Conservation (phyloP, 2,888 invertebrate genomes). For the Endomychus coccineus region DNA sequence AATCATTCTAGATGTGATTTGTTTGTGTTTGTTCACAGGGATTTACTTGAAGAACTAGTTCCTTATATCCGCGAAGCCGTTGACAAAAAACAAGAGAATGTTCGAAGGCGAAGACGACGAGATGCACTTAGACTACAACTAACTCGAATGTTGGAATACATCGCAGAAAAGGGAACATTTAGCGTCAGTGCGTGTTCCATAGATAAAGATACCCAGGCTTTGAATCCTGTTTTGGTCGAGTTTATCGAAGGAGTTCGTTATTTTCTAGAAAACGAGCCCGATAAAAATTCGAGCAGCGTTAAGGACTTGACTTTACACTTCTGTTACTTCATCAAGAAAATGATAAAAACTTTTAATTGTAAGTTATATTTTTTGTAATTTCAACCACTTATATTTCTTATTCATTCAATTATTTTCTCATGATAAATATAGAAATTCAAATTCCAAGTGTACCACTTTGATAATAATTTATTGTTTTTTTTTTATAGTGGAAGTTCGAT, state of each 20-base stretch:
- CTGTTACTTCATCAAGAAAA: conserved; percentile 87
- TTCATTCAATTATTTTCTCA: not conserved
- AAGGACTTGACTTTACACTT: conserved; percentile 89
- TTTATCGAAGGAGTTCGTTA: conserved; percentile 91
- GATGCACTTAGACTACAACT: conserved; percentile 89
- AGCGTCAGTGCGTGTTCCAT: conserved; percentile 76
- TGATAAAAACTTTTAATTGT: conserved; percentile 90
- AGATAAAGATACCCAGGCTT: conserved; percentile 73
- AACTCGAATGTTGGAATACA: conserved; percentile 83
- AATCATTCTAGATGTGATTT: no score
- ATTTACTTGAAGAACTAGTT: conserved; percentile 91
- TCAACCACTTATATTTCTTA: no score
- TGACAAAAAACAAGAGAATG: conserved; percentile 95
- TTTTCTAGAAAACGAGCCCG: conserved; percentile 87
- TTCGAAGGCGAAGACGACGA: conserved; percentile 79
- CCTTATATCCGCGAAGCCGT: conserved; percentile 90
- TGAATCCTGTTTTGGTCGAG: conserved; percentile 84
- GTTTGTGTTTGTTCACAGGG: conserved; percentile 55
- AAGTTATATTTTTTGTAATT: conserved; percentile 40
- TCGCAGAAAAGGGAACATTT: conserved; percentile 87
- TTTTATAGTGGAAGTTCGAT: conserved; percentile 75
- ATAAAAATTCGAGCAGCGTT: conserved; percentile 82
- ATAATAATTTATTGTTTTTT: conserved; percentile 5
- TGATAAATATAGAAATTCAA: no score
- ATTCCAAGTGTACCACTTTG: no score